Evolutionary conservation across 2,797 vertebrate genomes (phyloP), one percentile per base, ranked within the genome.

Genomic region (Varecia variegata): DNA sequence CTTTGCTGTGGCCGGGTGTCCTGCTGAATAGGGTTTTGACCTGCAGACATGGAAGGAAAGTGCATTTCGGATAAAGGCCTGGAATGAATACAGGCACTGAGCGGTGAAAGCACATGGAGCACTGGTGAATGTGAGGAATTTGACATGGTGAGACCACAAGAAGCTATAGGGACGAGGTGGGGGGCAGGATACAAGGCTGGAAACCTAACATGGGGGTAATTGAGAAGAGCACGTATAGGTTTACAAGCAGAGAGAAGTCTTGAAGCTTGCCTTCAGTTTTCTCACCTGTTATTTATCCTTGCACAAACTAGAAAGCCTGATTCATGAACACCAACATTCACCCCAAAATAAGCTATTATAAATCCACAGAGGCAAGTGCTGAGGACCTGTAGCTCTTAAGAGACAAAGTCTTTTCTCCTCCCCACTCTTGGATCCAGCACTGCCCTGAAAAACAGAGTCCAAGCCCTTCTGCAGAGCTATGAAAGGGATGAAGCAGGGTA

Each of bases 181-280:
- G 21, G 30, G n/a, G 25, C 32, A 12, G 3, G n/a, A 20, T 9
- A 18, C 14, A 27, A 60, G 25, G 3, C 17, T 70, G 11, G 38
- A 77, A 76, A 65, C 52, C 18, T 10, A 71, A 8, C 6, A 0
- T 6, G 14, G 2, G 23, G 0, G 3, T 20, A 6, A 8, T 40
- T 90, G n/a, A 47, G 23, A 45, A 32, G 8, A 77, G 3, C 21
- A 20, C 9, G 4, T 3, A 0, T 0, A 47, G 38, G 2, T 86
- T 74, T 74, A 50, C 4, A 47, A 21, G 38, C 20, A 50, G 1
- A 68, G 12, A 23, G 25, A 14, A 21, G 9, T 56, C 10, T 30
- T 30, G n/a, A 74, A 9, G 4, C 2, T 68, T 62, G 84, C 45
- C 50, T 68, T 54, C 1, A 40, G 1, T 86, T 18, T 65, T 82